Evolutionary conservation across 1,140 invertebrate species (phyloP).

Genomic region (Leguminivora glycinivorella): DNA sequence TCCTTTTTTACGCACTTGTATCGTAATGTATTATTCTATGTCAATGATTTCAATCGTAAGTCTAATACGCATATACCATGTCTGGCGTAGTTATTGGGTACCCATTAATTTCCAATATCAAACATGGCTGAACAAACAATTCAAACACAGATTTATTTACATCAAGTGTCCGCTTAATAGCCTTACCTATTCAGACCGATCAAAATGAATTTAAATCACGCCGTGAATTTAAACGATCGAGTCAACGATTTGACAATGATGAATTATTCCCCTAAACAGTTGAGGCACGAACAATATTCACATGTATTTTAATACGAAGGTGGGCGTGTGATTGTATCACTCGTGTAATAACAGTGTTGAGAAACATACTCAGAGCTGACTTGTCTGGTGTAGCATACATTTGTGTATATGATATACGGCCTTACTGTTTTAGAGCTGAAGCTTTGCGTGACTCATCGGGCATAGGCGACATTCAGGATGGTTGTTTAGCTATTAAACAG

Average conservation of each 20-base stretch:
- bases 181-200: slow-evolving; percentile 23
- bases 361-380: slow-evolving; percentile 34
- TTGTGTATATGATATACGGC: neutral
- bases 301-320: slow-evolving; percentile 47
- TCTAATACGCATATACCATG: neutral
- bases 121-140: slow-evolving; percentile 7
- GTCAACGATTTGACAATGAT: slow-evolving; percentile 60
- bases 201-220: slow-evolving; percentile 28
- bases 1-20: too few relatives aligned
- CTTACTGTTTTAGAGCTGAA: neutral
- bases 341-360: slow-evolving; percentile 46
- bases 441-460: slow-evolving; percentile 5
- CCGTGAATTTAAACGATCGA: slow-evolving; percentile 15
- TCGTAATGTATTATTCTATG: too few relatives aligned
- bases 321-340: slow-evolving; percentile 48
- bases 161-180: slow-evolving; percentile 23
- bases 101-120: neutral
- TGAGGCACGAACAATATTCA: slow-evolving; percentile 37
- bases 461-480: slow-evolving; percentile 1
- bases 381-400: neutral
- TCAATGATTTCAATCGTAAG: neutral
- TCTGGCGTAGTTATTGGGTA: neutral
- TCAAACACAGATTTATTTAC: slow-evolving; percentile 19
- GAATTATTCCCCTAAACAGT: slow-evolving; percentile 61
- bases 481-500: neutral